These are phyloP conservation scores for Eupithecia abbreviata DNA, from an alignment of 2,888 invertebrate genomes.

Conservation along the genomic window DNA sequence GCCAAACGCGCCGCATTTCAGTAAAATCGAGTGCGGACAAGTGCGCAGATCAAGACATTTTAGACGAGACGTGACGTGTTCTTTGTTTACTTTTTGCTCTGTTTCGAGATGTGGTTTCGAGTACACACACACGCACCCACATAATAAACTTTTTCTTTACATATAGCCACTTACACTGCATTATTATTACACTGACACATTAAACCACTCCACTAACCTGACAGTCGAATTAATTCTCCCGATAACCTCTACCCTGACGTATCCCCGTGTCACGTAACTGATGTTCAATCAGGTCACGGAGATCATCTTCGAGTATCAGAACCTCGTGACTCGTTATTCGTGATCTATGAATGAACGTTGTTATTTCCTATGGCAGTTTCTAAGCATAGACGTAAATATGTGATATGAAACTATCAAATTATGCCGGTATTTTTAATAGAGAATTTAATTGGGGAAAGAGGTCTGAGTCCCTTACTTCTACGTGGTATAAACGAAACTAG, in stretches of 20 bases:
- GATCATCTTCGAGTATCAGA: neutral
- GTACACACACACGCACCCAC: no score
- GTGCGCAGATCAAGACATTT: neutral
- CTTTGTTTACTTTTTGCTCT: neutral
- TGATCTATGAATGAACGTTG: neutral
- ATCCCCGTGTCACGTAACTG: neutral
- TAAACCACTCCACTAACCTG: conserved; percentile 5
- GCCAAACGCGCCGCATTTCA: no score
- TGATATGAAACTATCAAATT: neutral
- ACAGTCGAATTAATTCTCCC: neutral
- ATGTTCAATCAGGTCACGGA: conserved; percentile 1
- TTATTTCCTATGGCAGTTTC: neutral
- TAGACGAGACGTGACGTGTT: neutral
- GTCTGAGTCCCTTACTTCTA: neutral
- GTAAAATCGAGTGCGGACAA: no score
- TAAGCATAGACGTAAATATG: neutral
- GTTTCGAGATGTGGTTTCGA: no score
- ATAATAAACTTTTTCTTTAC: neutral
- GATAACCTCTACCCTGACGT: neutral
- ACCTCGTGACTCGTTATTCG: neutral
- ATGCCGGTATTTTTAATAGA: neutral
- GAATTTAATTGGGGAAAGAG: neutral
- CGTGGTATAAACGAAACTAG: neutral
- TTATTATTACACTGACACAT: neutral
- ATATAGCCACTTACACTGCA: neutral